Base-by-base conservation (phyloP, 2,113 vertebrate genomes). In the Periophthalmus modestus region DNA sequence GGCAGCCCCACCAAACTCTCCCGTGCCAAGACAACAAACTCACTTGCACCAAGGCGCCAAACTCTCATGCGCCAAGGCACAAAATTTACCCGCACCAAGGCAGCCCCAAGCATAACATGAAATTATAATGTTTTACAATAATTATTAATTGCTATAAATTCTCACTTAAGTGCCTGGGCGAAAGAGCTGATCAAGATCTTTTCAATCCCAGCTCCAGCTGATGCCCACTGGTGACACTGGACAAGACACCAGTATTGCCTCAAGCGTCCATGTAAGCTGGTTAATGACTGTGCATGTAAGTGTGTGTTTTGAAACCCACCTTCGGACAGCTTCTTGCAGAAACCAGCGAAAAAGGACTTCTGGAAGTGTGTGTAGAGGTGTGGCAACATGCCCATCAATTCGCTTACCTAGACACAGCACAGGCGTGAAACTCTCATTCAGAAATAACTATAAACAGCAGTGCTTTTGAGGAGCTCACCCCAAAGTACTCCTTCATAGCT, bases 361-460 rank as follows among this genome's bases (percentile, higher is more conserved):
- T 97, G 93, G 66, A 98, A 98, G 87, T 92, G 89, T 79, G 91
- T 92, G 85, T 98, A 98, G 61, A 98, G 91, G 46, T 97, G 95
- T 0, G 94, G 91, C 54, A 98, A 94, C 88, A 98, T 95, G 3
- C 93, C 97, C 89, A 96, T 93, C 61, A 95, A 86, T 82, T 94
- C 86, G 0, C 95, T 91, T 81, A 97, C 92, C 97, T 98, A 88
- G 16, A 4, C 5, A 3, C 48, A 65, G 18, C 3, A 69, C 0
- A n/a, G 6, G 55, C 39, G n/a, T 21, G 33, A 12, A 19, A 55
- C 19, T 10, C 21, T 55, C 24, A 39, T 15, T 23, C 18, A 62
- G 1, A 70, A 48, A 21, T 4, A 16, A 15, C 7, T 39, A 4
- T 2, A 48, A 9, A 23, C 36, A 39, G 28, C 1, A 5, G 23